Evolutionary conservation across 2,888 invertebrate species (phyloP), one percentile per base, ranked within the genome.

Genomic region (Galeruca laticollis): DNA sequence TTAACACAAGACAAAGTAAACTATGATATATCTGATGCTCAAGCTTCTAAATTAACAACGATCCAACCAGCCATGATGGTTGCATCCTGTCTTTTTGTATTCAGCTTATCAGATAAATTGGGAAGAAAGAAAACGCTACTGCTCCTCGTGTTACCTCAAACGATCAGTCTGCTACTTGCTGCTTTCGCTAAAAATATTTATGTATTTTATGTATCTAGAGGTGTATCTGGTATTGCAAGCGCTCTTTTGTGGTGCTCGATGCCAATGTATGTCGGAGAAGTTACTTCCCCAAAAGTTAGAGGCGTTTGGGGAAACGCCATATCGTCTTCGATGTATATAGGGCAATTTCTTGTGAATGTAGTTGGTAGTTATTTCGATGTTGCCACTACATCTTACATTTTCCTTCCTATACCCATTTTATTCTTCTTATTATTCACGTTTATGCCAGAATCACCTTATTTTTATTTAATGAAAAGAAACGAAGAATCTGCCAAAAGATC

Each of bases 381-480:
- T 8, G 0, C n/a, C 5, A n/a, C 10, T 35, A 84, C 89, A n/a
- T n/a, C n/a, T n/a, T n/a, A n/a, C n/a, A n/a, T n/a, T n/a, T n/a
- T n/a, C n/a, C n/a, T n/a, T n/a, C 81, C 88, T 73, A 85, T 90
- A 68, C 89, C 91, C 11, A 82, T 90, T 52, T 76, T 88, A 47
- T 89, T 90, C 78, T 82, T 90, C 35, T 62, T 89, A 21, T 84
- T 87, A 18, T 89, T 91, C 82, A 13, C 83, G 54, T 88, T 88
- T 79, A 85, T 91, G 79, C 92, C 92, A n/a, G 92, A 92, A 85
- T 70, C 76, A 11, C 80, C 80, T 1, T 80, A 80, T 62, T 80
- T 60, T 60, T 73, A 69, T n/a, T 20, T 79, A 9, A 78, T 77
- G 76, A 76, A 77, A 56, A 68, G 70, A 13, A 56, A 69, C 21